Conservation (phyloP, 2,888 invertebrate genomes). For the Eristalis arbustorum region DNA sequence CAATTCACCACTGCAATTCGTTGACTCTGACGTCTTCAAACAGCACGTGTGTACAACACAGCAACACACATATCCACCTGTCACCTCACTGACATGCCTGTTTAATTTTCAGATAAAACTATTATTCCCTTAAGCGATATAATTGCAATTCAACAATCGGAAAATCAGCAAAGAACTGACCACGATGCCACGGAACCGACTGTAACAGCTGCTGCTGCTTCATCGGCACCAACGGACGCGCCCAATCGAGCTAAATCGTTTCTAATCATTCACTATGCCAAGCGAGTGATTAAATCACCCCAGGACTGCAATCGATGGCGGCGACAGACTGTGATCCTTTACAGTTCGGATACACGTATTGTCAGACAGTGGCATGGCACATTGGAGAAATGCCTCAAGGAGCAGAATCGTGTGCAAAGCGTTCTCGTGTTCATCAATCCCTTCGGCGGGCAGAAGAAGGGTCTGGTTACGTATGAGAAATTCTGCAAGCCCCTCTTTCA, state of each 20-base stretch:
- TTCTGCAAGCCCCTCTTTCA: conserved; percentile 85
- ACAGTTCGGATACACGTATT: conserved; percentile 83
- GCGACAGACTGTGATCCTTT: conserved; percentile 82
- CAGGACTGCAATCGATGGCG: conserved; percentile 83
- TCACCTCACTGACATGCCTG: background rate
- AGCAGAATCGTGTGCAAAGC: conserved; percentile 83
- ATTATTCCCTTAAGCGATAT: conserved; percentile 83
- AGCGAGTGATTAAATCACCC: conserved; percentile 79
- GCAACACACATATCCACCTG: no score
- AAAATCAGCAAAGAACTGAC: conserved; percentile 8
- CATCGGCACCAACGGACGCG: conserved; percentile 73
- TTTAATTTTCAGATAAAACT: conserved; percentile 80
- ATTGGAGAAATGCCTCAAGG: conserved; percentile 79
- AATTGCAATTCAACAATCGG: conserved; percentile 79
- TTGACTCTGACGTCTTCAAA: no score
- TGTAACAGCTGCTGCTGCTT: conserved; percentile 21
- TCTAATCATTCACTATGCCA: conserved; percentile 83
- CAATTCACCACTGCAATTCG: no score
- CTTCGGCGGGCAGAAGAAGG: conserved; percentile 89
- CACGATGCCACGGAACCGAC: conserved; percentile 59
- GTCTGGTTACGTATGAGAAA: conserved; percentile 87
- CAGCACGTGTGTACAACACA: no score
- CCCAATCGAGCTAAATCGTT: conserved; percentile 80
- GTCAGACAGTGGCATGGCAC: conserved; percentile 85
- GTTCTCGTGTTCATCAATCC: conserved; percentile 92